A percentile compares a stretch with the other conserved stretches of the same genome.
Conservation (phyloP, 2,113 vertebrate genomes). For the Poecilia latipinna region DNA sequence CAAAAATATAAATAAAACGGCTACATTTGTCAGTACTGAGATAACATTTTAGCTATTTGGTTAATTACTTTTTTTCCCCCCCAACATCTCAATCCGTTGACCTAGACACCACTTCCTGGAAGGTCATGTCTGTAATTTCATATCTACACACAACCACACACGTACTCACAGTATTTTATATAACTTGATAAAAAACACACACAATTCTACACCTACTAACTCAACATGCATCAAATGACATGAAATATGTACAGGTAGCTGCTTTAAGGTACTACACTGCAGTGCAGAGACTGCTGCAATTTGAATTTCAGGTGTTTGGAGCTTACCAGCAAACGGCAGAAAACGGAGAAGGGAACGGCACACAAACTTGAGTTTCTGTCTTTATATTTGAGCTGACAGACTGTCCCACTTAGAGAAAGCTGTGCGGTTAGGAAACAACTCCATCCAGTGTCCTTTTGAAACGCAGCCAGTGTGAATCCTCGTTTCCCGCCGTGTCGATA, state of each 20-base stretch:
- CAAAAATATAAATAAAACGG: neutral
- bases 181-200: slow-evolving; percentile 63
- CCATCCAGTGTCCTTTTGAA: slow-evolving; percentile 64
- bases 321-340: slow-evolving; percentile 10
- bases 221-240: neutral
- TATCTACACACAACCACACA: slow-evolving; percentile 17
- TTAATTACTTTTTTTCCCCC: neutral
- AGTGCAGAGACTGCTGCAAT: neutral
- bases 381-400: slow-evolving; percentile 26
- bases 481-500: slow-evolving; percentile 68
- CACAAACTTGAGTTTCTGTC: slow-evolving; percentile 7
- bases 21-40: neutral
- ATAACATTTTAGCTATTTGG: neutral
- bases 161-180: slow-evolving; percentile 22
- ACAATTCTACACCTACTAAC: slow-evolving; percentile 32
- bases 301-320: slow-evolving; percentile 35
- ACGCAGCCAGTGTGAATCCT: slow-evolving; percentile 73
- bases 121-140: slow-evolving; percentile 57
- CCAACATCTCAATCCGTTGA: too few species aligned
- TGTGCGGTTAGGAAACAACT: slow-evolving; percentile 42
- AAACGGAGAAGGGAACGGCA: neutral
- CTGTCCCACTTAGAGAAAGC: slow-evolving; percentile 37
- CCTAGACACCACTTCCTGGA: slow-evolving; percentile 28
- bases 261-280: neutral
- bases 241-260: neutral